Conservation (phyloP, 2,797 vertebrate genomes). For the Momotus momota region DNA sequence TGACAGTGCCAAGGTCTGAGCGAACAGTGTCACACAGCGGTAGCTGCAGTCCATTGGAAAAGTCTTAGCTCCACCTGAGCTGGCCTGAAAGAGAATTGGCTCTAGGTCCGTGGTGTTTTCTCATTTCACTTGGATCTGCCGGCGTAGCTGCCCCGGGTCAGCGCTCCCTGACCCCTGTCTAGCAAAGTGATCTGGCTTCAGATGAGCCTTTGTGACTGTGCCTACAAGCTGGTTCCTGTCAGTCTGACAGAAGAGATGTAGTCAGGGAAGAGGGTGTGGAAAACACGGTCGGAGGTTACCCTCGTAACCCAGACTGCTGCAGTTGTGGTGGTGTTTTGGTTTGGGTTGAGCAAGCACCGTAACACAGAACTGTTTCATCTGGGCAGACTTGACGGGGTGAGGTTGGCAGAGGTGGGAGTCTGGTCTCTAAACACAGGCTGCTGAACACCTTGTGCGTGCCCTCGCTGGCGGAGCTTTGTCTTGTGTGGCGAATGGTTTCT, state of each 20-base stretch:
- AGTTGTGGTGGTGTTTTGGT: fast-evolving
- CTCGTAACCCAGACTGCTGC: neutral
- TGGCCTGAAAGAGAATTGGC: neutral
- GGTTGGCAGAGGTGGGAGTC: neutral
- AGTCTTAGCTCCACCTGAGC: neutral
- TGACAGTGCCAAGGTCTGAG: neutral
- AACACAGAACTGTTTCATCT: neutral
- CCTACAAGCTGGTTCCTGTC: fast-evolving
- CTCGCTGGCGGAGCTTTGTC: neutral
- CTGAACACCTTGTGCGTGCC: neutral
- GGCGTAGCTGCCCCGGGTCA: neutral
- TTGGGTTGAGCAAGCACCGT: fast-evolving
- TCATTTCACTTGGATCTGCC: neutral
- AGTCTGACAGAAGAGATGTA: neutral
- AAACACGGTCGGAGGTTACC: neutral
- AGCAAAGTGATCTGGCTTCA: neutral
- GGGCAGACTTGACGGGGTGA: neutral
- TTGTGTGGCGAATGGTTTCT: neutral
- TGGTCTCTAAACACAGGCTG: neutral
- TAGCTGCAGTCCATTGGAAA: neutral
- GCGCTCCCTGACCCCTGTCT: neutral
- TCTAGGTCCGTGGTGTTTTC: neutral
- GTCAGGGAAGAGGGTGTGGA: neutral
- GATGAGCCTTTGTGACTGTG: fast-evolving
- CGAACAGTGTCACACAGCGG: neutral